phyloP scores from a whole-genome alignment of 1,140 invertebrate species.

The Paraescarpia echinospica region DNA sequence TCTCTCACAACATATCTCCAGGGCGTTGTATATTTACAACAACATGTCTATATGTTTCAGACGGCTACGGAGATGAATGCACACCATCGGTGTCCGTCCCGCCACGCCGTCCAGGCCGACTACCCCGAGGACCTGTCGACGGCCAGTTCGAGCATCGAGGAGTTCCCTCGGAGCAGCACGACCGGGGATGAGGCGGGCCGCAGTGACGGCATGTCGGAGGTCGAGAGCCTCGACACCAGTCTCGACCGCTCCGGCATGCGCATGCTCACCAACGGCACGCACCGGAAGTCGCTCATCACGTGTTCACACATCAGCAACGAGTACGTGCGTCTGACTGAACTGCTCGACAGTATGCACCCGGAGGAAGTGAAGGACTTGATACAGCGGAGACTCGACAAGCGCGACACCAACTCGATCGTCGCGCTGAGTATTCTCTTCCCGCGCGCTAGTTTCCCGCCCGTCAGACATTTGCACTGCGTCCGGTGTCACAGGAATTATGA shows the following conservation, averaged over 20 bases:
- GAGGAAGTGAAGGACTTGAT: neutral
- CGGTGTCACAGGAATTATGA: slow-evolving; percentile 14
- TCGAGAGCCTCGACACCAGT: neutral
- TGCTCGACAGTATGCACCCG: slow-evolving; percentile 5
- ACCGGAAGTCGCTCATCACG: slow-evolving; percentile 3
- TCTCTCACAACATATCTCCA: too few relatives aligned
- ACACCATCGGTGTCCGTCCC: neutral
- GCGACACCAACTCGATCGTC: slow-evolving; percentile 14
- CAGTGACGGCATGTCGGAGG: neutral
- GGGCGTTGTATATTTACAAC: too few relatives aligned
- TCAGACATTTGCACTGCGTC: slow-evolving; percentile 15
- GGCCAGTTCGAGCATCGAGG: neutral
- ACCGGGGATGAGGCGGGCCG: neutral
- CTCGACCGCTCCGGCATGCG: neutral
- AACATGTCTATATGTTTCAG: neutral
- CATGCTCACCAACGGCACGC: neutral
- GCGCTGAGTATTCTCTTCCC: slow-evolving; percentile 4
- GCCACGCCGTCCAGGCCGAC: neutral
- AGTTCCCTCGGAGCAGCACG: neutral
- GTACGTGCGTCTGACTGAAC: neutral
- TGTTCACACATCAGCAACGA: slow-evolving; percentile 12
- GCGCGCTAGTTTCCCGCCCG: neutral
- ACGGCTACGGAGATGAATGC: neutral
- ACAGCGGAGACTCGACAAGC: neutral
- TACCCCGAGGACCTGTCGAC: neutral